A percentile compares a stretch with the other conserved stretches of the same genome.
Conservation (phyloP, 2,888 invertebrate genomes). For the Dryococelus australis region DNA sequence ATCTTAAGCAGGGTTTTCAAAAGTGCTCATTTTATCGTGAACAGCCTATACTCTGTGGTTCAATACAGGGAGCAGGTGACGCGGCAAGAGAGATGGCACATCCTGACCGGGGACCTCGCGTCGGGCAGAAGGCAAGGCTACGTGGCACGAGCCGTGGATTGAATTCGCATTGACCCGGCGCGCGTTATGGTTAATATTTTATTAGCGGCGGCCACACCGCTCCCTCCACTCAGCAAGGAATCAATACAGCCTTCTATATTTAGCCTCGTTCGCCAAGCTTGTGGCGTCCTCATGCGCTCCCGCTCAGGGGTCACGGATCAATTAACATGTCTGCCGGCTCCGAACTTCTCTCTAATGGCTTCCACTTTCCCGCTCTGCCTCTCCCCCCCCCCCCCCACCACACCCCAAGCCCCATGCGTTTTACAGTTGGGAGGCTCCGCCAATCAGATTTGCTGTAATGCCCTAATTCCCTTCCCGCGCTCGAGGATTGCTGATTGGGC, state of each 20-base stretch:
- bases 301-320: not conserved
- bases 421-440: not conserved
- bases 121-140: no score
- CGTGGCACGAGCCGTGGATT: no score
- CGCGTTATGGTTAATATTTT: constrained; percentile 6
- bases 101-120: no score
- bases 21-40: no score
- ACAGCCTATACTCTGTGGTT: no score
- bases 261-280: not conserved
- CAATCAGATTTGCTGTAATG: not conserved
- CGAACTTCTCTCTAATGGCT: not conserved
- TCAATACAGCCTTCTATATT: constrained; percentile 16
- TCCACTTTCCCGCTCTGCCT: not conserved
- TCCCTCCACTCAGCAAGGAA: not conserved
- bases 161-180: not conserved
- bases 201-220: not conserved
- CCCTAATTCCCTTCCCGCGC: not conserved
- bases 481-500: not conserved
- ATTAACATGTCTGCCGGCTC: constrained; percentile 1
- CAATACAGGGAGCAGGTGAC: no score
- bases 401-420: no score
- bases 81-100: no score
- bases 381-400: no score
- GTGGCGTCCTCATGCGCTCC: not conserved
- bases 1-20: no score